These are phyloP conservation scores for Lasius platythorax DNA, from an alignment of 2,888 invertebrate species.

Conservation along the genomic window DNA sequence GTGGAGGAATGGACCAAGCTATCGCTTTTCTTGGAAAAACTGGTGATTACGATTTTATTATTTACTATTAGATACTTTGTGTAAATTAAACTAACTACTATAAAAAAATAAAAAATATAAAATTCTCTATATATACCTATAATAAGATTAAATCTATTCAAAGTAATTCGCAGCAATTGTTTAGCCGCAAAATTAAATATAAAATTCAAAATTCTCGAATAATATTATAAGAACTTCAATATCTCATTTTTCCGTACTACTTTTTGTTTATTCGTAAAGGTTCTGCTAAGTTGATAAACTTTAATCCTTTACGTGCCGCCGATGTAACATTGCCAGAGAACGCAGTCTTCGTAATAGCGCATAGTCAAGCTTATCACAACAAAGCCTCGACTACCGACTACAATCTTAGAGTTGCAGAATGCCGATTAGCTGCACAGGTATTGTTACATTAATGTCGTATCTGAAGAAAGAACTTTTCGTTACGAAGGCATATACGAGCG, in stretches of 20 bases:
- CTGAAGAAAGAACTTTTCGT: background rate
- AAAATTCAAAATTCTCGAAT: background rate
- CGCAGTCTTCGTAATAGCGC: slow-evolving; percentile 97
- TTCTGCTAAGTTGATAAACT: slow-evolving; percentile 96
- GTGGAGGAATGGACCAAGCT: slow-evolving; percentile 99
- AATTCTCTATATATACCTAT: background rate
- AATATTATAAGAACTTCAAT: background rate
- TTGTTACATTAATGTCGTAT: background rate
- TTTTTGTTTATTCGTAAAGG: slow-evolving; percentile 85
- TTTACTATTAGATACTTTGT: background rate
- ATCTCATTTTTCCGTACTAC: background rate
- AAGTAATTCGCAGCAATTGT: background rate
- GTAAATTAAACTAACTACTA: background rate
- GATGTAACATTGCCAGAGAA: slow-evolving; percentile 93
- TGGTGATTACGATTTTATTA: slow-evolving; percentile 85
- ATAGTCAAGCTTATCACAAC: slow-evolving; percentile 95
- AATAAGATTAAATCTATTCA: background rate
- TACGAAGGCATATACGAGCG: background rate
- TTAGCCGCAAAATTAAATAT: background rate
- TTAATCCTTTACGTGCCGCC: slow-evolving; percentile 93
- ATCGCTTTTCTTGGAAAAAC: slow-evolving; percentile 96
- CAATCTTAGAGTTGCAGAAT: slow-evolving; percentile 98
- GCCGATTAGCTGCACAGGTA: slow-evolving; percentile 95
- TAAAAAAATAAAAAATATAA: background rate
- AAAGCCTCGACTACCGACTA: slow-evolving; percentile 97